Evolutionary conservation across 2,113 vertebrate species (phyloP).

Genomic region (Cynopterus brachyotis): DNA sequence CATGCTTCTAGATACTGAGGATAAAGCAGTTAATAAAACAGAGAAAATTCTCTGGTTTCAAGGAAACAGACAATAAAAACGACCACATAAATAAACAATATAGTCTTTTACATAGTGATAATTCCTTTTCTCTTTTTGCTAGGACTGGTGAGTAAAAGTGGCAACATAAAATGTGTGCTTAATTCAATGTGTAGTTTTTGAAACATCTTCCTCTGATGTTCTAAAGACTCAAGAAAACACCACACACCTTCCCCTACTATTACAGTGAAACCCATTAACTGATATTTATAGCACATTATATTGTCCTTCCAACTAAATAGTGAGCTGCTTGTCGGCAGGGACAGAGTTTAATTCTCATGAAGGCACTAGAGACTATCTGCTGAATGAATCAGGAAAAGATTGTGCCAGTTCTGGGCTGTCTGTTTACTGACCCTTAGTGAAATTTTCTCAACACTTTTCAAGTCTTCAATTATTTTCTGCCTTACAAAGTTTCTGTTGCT

Average conservation of each 20-base stretch:
- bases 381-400: not conserved
- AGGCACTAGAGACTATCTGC: not conserved
- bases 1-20: not conserved
- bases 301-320: not conserved
- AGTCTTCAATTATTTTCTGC: not conserved
- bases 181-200: not conserved
- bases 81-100: not conserved
- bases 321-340: not conserved
- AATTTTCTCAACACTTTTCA: not conserved
- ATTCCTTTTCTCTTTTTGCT: not conserved
- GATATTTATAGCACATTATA: not conserved
- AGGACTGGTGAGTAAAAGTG: not conserved
- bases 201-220: not conserved
- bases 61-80: constrained; percentile 16
- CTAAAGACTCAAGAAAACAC: not conserved
- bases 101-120: not conserved
- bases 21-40: constrained; percentile 24
- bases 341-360: not conserved
- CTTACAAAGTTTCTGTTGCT: not conserved
- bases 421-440: not conserved
- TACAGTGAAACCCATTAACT: not conserved
- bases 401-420: not conserved
- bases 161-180: constrained; percentile 33
- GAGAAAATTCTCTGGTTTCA: not conserved
- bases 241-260: not conserved